phyloP scores from a whole-genome alignment of 2,797 vertebrate genomes.

The Emys orbicularis region DNA sequence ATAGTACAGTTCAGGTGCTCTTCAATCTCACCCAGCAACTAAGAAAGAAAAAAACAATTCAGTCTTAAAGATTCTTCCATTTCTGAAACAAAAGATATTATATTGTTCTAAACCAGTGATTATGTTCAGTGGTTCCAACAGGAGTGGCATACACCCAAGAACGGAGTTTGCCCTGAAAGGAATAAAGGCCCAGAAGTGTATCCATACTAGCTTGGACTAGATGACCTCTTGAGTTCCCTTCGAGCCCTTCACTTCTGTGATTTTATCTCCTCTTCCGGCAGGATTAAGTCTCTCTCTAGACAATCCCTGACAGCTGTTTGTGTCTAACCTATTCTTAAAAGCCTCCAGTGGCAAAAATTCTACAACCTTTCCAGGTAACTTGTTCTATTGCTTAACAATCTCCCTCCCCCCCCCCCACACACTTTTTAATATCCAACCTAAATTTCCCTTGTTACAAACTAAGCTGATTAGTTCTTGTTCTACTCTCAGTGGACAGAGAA shows the following conservation, averaged over 20 bases:
- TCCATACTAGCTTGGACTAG: neutral
- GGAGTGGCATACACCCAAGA: neutral
- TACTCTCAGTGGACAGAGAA: neutral
- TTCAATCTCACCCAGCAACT: slow-evolving; percentile 96
- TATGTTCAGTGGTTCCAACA: neutral
- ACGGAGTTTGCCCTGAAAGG: neutral
- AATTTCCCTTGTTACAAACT: neutral
- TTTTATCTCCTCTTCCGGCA: neutral
- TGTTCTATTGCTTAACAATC: neutral
- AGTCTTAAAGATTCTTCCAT: neutral
- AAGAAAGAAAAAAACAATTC: neutral
- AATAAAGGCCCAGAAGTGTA: neutral
- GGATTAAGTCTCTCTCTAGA: neutral
- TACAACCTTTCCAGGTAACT: neutral
- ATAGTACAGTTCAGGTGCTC: slow-evolving; percentile 98
- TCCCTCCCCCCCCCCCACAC: accelerated
- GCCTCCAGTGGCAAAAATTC: neutral
- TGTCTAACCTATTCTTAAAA: neutral
- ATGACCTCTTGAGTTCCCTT: neutral
- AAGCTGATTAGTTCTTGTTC: neutral
- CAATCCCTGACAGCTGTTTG: neutral
- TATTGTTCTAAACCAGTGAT: neutral
- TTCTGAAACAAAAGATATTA: neutral
- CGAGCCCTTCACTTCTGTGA: neutral
- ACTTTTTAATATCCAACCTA: neutral